Evolutionary conservation across 2,888 invertebrate species (phyloP), one percentile per base, ranked within the genome.

Genomic region (Ceriagrion tenellum): DNA sequence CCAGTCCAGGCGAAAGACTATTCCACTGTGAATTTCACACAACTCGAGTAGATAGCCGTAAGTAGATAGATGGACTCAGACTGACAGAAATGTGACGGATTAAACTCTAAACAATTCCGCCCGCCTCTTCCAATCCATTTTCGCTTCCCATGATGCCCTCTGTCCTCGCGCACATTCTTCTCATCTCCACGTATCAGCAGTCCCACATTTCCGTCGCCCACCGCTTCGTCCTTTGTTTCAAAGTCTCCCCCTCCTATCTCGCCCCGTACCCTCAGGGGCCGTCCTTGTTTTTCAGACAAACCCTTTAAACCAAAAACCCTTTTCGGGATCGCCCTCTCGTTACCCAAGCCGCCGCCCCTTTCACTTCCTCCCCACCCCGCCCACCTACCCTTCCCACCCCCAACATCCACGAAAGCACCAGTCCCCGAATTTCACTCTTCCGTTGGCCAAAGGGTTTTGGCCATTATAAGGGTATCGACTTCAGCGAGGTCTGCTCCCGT

Each of bases 401-500:
- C 47, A n/a, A n/a, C n/a, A n/a, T 47, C 59, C 59, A 69, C 59
- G 8, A 26, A 26, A 2, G 69, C n/a, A 69, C 69, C 69, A n/a
- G 69, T 69, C 69, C 69, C 69, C 12, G 59, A 59, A 59, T 59
- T 69, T 47, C 69, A 26, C 69, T 26, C 26, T n/a, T 23, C 23
- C n/a, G 69, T n/a, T 35, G 35, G 81, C 30, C 81, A 30, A 30
- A 81, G 81, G 35, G 30, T 35, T 30, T 81, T 81, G n/a, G 81
- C 81, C 30, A 81, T 81, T 81, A 81, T 81, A 30, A 81, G 81
- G 81, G 81, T 81, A 81, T 81, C 35, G 81, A 81, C 81, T 81
- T 8, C 2, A 69, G 23, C 35, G 81, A 3, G 81, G 35, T 35
- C 81, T 2, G 1, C 35, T 81, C 81, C 0, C 81, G 3, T 23